A percentile compares a stretch with the other conserved stretches of the same genome.
These are phyloP conservation scores for Dolichomitus sp. DNA, from an alignment of 2,888 invertebrate species.

Conservation along the genomic window DNA sequence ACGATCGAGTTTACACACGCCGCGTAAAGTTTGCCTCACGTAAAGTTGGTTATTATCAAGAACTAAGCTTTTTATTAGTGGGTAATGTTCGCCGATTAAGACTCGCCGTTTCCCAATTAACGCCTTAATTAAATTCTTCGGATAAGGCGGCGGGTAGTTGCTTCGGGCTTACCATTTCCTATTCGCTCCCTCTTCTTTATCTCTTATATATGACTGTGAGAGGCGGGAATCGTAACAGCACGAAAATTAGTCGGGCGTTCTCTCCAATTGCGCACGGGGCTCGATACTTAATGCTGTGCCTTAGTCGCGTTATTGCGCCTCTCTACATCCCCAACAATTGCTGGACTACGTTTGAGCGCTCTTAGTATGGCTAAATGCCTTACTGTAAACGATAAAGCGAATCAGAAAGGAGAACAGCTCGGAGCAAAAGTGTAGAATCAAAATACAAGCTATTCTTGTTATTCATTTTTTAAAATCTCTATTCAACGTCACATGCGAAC, in stretches of 20 bases:
- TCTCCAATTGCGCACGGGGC: conserved; percentile 74
- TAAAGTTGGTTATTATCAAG: conserved; percentile 82
- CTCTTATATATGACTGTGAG: conserved; percentile 15
- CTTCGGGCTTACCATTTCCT: conserved; percentile 17
- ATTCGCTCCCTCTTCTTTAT: not conserved
- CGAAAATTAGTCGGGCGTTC: conserved; percentile 62
- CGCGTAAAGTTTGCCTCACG: conserved; percentile 66
- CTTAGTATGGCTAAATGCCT: not conserved
- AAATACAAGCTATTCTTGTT: not conserved
- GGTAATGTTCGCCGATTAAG: conserved; percentile 83
- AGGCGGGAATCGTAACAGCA: conserved; percentile 25
- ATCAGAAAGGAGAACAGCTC: not conserved
- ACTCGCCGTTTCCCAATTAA: conserved; percentile 85
- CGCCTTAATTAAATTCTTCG: conserved; percentile 84
- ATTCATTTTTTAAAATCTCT: not conserved
- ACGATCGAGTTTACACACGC: conserved; percentile 44
- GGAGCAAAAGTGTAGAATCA: not conserved
- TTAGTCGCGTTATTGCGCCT: conserved; percentile 76
- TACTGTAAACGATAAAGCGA: not conserved
- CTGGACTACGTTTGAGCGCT: not conserved
- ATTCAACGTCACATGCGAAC: not conserved
- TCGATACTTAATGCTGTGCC: conserved; percentile 55
- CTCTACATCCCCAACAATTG: conserved; percentile 72
- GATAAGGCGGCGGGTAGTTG: conserved; percentile 47
- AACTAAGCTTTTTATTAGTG: conserved; percentile 78